Evolutionary conservation across 1,140 invertebrate genomes (phyloP).

Genomic region (Trichonephila clavata): DNA sequence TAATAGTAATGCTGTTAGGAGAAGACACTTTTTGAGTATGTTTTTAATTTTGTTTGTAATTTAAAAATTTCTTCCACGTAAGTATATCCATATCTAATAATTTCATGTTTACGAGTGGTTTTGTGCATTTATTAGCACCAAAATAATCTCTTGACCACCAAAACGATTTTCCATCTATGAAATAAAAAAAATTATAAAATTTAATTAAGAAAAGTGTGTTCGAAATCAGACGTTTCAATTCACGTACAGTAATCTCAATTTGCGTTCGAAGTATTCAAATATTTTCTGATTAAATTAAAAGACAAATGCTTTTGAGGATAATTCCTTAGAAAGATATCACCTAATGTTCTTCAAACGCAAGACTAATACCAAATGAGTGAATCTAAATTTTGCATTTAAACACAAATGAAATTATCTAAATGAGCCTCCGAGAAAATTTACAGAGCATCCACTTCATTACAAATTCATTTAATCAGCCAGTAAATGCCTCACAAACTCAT

Average conservation of each 20-base stretch:
- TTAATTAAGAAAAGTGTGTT: background rate
- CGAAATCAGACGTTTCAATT: background rate
- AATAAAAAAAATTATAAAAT: background rate
- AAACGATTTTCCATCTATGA: no score
- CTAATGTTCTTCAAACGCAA: conserved; percentile 4
- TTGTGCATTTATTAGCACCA: no score
- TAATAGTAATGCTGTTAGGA: no score
- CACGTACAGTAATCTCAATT: background rate
- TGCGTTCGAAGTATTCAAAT: background rate
- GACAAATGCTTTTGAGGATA: background rate
- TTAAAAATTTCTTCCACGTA: no score
- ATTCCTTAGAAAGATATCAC: background rate
- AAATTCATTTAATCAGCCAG: conserved; percentile 30
- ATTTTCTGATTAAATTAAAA: conserved; percentile 1
- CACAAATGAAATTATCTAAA: background rate
- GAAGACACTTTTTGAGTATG: no score
- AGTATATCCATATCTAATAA: no score
- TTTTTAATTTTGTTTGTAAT: no score
- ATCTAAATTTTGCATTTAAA: background rate
- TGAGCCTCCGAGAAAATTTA: background rate
- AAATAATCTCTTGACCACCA: no score
- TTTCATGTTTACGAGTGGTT: no score
- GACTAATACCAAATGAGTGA: background rate
- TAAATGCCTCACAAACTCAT: conserved; percentile 1
- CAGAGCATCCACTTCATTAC: conserved; percentile 5